Percentiles rank a stretch among this genome's conserved stretches.
Conservation (phyloP, 2,113 vertebrate genomes). For the Anas platyrhynchos region DNA sequence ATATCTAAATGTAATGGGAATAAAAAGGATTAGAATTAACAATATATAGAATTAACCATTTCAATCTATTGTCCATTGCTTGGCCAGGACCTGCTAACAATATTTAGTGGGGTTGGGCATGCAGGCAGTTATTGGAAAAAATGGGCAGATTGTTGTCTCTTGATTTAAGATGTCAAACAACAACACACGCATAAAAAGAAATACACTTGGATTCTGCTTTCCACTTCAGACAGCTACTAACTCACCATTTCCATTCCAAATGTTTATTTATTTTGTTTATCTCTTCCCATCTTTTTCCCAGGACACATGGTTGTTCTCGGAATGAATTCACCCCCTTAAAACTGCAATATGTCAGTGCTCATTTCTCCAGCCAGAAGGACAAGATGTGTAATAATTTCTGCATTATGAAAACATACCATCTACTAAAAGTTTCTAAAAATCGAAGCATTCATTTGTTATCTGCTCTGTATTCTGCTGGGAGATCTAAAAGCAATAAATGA, state of each 20-base stretch:
- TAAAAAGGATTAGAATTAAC: slow-evolving; percentile 49
- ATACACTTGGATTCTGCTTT: slow-evolving; percentile 73
- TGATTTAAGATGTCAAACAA: slow-evolving; percentile 11
- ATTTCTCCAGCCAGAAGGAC: slow-evolving; percentile 39
- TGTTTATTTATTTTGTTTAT: slow-evolving; percentile 80
- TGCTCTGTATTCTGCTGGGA: background rate
- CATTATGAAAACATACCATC: slow-evolving; percentile 5
- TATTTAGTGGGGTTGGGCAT: background rate
- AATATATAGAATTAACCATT: background rate
- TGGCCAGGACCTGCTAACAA: background rate
- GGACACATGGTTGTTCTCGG: slow-evolving; percentile 6
- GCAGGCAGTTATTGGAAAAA: background rate
- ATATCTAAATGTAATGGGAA: background rate
- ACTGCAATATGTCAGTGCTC: slow-evolving; percentile 19
- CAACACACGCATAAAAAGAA: background rate
- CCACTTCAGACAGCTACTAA: slow-evolving; percentile 63
- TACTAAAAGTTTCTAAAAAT: slow-evolving; percentile 24
- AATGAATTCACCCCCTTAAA: slow-evolving; percentile 40
- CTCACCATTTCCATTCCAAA: slow-evolving; percentile 60
- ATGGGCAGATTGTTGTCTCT: background rate
- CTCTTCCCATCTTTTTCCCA: slow-evolving; percentile 75
- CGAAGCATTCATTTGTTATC: background rate
- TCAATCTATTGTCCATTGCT: background rate
- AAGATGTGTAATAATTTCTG: slow-evolving; percentile 13
- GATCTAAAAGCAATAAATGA: background rate